Evolutionary conservation across 2,888 invertebrate species (phyloP).

Genomic region (Orthosia gothica): DNA sequence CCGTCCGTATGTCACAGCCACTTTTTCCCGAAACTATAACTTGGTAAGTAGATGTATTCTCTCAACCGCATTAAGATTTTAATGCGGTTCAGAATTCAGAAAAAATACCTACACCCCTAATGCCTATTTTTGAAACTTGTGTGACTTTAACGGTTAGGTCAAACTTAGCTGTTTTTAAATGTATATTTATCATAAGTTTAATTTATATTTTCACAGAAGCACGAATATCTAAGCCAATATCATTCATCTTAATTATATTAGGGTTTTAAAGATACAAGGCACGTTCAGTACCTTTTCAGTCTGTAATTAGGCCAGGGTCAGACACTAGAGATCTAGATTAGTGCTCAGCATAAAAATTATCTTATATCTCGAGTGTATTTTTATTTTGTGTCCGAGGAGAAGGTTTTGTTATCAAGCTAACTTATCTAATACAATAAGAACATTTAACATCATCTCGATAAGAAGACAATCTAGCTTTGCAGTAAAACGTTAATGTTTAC

Average conservation of each 20-base stretch:
- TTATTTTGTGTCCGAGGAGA: background rate
- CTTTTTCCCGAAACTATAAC: too few species aligned
- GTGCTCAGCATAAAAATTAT: slow-evolving; percentile 2
- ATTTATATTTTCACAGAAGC: slow-evolving; percentile 6
- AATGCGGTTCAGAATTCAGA: too few species aligned
- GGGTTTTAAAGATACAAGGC: background rate
- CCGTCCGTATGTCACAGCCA: too few species aligned
- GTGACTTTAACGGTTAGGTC: slow-evolving; percentile 1
- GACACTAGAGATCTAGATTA: background rate
- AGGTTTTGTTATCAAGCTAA: too few species aligned
- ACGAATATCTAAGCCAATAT: background rate
- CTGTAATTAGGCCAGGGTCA: slow-evolving; percentile 2
- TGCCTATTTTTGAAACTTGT: slow-evolving; percentile 2
- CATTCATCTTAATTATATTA: background rate
- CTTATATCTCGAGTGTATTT: slow-evolving; percentile 7
- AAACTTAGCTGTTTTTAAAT: slow-evolving; percentile 8
- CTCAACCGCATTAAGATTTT: too few species aligned
- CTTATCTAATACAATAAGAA: too few species aligned
- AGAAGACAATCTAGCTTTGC: background rate
- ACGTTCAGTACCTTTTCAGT: background rate
- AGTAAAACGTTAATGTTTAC: background rate
- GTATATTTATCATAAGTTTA: slow-evolving; percentile 1
- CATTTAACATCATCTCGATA: too few species aligned
- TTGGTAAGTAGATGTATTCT: too few species aligned
- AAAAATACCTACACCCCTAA: background rate